Conservation (phyloP, 1,140 invertebrate species). For the Arctopsyche grandis region DNA sequence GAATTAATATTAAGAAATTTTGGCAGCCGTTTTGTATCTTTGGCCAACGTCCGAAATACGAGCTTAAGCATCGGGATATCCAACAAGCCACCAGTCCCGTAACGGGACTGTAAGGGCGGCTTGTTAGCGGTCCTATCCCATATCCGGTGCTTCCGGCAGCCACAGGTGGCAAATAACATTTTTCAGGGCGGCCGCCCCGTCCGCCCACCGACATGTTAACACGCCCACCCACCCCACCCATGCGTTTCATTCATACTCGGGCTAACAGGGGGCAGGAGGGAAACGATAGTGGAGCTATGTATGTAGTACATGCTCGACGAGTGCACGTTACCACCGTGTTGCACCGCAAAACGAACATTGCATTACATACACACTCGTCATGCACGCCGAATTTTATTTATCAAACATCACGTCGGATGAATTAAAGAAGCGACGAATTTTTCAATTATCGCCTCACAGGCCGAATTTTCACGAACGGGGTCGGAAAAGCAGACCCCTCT, state of each 20-base stretch:
- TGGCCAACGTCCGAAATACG: no score
- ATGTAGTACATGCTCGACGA: background rate
- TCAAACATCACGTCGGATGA: no score
- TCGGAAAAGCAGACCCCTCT: constrained; percentile 1
- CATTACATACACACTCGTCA: background rate
- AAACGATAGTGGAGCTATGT: constrained; percentile 1
- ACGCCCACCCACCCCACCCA: constrained; percentile 7
- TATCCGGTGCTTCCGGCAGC: background rate
- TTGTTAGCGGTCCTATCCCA: background rate
- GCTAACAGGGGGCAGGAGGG: background rate
- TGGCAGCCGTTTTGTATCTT: no score
- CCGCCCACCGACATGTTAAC: constrained; percentile 33
- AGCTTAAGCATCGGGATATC: no score
- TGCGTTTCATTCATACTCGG: background rate
- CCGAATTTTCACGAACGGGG: no score
- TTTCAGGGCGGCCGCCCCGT: constrained; percentile 11
- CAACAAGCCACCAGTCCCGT: background rate
- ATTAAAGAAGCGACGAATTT: no score
- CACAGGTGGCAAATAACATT: constrained; percentile 40
- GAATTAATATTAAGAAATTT: no score
- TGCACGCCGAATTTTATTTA: background rate
- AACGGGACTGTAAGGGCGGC: background rate
- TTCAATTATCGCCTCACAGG: no score
- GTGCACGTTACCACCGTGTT: background rate
- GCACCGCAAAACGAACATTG: background rate